Evolutionary conservation across 1,140 invertebrate species (phyloP), one percentile per base, ranked within the genome.

Genomic region (Rhagoletis zephyria): DNA sequence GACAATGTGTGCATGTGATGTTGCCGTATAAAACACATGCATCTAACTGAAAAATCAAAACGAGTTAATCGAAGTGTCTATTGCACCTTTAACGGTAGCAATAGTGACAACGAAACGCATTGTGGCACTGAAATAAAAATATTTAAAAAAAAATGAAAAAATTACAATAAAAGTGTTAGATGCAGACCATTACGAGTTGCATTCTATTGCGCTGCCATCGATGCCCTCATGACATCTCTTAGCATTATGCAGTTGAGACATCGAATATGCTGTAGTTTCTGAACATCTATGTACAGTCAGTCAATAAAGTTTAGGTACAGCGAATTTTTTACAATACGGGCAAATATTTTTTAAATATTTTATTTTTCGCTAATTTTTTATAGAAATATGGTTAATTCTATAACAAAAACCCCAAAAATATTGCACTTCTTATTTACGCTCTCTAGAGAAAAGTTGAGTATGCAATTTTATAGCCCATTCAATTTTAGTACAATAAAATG

Each of bases 61-160:
- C 14, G 51, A 63, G 42, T 86, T 19, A 30, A 86, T 14, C 60
- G 19, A 86, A 63, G 60, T 86, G 60, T 16, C 40, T 64, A 45
- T 12, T 48, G 60, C 45, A 65, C 5, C 63, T 86, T 77, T 56
- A 77, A 77, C 74, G 74, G 6, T 77, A 74, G 45, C 67, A 74
- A 48, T 16, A 14, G 45, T 14, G 5, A 74, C 67, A 16, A 16
- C 42, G 67, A 42, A 74, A 74, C 67, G 67, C 67, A 74, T 14
- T 30, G n/a, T 19, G 19, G 74, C 42, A 81, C 5, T 7, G 16
- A 56, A 19, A 56, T 2, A 56, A 19, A 45, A 74, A 74, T 45
- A 10, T 45, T 1, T 48, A 51, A 81, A 16, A 7, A 64, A 64
- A 12, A 64, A 30, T 30, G 30, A 77, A 77, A 16, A 77, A 48